A percentile compares a stretch with the other conserved stretches of the same genome.
phyloP scores from a whole-genome alignment of 2,888 invertebrate species.

The Thecocarcelia acutangulata region DNA sequence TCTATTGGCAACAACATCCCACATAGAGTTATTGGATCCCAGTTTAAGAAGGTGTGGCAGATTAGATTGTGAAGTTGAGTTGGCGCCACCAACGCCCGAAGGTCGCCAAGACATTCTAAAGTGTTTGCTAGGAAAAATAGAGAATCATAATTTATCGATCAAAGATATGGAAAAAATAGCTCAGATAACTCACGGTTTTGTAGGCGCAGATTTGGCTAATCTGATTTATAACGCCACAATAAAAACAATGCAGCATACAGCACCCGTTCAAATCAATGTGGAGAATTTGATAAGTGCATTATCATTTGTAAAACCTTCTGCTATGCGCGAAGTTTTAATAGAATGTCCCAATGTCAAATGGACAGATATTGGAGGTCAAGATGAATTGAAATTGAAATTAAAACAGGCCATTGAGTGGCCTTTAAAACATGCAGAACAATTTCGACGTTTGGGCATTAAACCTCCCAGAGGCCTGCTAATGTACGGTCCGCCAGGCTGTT shows the following conservation, averaged over 20 bases:
- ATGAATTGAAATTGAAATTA: constrained; percentile 91
- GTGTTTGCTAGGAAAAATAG: constrained; percentile 84
- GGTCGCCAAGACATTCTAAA: constrained; percentile 86
- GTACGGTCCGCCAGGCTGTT: constrained; percentile 99
- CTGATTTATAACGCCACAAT: constrained; percentile 89
- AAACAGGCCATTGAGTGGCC: constrained; percentile 97
- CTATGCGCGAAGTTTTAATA: constrained; percentile 93
- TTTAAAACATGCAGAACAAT: constrained; percentile 91
- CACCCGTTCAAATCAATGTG: constrained; percentile 68
- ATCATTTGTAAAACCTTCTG: constrained; percentile 90
- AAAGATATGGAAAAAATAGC: constrained; percentile 86
- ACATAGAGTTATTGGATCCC: constrained; percentile 88
- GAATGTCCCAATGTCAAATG: constrained; percentile 94
- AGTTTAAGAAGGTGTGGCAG: constrained; percentile 87
- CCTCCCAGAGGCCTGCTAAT: constrained; percentile 95
- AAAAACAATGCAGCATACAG: constrained; percentile 81
- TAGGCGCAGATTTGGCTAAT: constrained; percentile 92
- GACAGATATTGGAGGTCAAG: constrained; percentile 96
- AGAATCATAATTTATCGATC: constrained; percentile 82
- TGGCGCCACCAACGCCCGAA: constrained; percentile 87
- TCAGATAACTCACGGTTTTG: constrained; percentile 92
- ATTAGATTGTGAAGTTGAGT: constrained; percentile 91
- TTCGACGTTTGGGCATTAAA: constrained; percentile 89
- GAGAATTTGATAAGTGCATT: constrained; percentile 76
- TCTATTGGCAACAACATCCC: constrained; percentile 89